Percentiles rank a stretch among this genome's conserved stretches.
Evolutionary conservation across 2,113 vertebrate genomes (phyloP).

Genomic region (Toxotes chatareus): DNA sequence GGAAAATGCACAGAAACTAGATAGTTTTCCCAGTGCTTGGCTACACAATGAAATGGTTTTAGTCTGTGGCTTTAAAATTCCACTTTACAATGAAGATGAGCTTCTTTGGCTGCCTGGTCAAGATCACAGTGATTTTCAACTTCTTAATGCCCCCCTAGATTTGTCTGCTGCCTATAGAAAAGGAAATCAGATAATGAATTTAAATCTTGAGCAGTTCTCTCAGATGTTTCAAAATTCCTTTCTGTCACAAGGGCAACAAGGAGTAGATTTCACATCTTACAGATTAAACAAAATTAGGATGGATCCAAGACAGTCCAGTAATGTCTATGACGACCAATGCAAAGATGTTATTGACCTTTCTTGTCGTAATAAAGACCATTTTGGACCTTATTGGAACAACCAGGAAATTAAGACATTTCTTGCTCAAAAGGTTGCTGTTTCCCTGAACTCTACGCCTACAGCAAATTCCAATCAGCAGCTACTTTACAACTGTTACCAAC

Average conservation of each 20-base stretch:
- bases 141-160: constrained; percentile 90
- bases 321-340: constrained; percentile 76
- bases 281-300: constrained; percentile 90
- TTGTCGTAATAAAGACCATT: constrained; percentile 59
- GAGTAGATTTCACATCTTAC: constrained; percentile 89
- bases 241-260: constrained; percentile 85
- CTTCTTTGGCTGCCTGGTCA: constrained; percentile 90
- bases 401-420: constrained; percentile 78
- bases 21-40: constrained; percentile 79
- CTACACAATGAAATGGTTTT: constrained; percentile 87
- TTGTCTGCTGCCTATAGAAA: constrained; percentile 90
- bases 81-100: constrained; percentile 90
- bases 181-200: constrained; percentile 89
- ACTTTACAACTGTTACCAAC: constrained; percentile 83
- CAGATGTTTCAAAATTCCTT: constrained; percentile 91
- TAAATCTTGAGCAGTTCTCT: constrained; percentile 91
- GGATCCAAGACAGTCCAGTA: constrained; percentile 81
- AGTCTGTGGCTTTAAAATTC: constrained; percentile 92
- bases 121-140: constrained; percentile 81
- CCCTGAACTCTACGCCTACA: constrained; percentile 68
- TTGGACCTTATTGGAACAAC: constrained; percentile 73
- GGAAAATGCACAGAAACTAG: constrained; percentile 79
- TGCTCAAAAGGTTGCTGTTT: constrained; percentile 82
- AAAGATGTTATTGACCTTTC: constrained; percentile 88
- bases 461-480: constrained; percentile 68